phyloP scores from a whole-genome alignment of 2,797 vertebrate genomes.

The Emydoidea blandingii region DNA sequence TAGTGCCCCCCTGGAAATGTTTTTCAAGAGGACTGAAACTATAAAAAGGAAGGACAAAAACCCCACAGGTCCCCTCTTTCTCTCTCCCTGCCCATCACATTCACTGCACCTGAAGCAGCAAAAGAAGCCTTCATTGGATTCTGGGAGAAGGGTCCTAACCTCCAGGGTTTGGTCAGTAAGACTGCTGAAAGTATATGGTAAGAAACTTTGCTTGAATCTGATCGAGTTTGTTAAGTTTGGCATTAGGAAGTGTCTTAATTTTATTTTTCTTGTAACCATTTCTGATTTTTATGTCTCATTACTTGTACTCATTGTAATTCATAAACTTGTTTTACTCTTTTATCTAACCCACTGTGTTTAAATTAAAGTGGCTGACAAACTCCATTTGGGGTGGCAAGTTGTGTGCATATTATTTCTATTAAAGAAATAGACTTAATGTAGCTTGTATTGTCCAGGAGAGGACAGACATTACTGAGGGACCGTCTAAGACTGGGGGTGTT shows the following conservation, averaged over 20 bases:
- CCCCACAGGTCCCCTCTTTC: background rate
- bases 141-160: background rate
- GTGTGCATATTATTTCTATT: background rate
- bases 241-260: background rate
- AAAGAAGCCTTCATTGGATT: background rate
- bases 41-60: background rate
- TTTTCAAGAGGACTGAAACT: background rate
- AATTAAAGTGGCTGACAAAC: background rate
- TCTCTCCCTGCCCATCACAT: background rate
- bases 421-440: background rate
- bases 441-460: background rate
- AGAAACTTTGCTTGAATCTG: background rate
- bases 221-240: background rate
- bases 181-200: background rate
- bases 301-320: background rate
- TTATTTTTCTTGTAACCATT: background rate
- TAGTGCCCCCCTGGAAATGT: background rate
- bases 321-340: background rate
- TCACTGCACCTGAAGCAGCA: background rate
- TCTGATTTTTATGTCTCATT: background rate
- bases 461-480: background rate
- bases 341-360: background rate
- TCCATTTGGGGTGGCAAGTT: background rate
- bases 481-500: background rate
- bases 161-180: background rate